Base-by-base conservation (phyloP, 2,113 vertebrate species). In the Macroglossus sobrinus region DNA sequence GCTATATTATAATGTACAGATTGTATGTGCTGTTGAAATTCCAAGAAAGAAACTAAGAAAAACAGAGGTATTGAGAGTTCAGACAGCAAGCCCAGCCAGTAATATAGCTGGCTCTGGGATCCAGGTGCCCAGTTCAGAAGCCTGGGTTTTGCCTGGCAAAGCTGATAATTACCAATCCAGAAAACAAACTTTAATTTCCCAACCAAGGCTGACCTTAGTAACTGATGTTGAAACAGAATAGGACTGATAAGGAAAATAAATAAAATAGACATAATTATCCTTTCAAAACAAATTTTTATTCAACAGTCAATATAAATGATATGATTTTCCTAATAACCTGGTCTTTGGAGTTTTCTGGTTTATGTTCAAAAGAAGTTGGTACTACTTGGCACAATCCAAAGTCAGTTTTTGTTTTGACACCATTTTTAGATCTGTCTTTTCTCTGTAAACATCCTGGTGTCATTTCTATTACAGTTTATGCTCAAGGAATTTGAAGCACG, bases 401-500 rank as follows among this genome's bases (percentile, higher is more conserved):
- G 26, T 96, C 96, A 97, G 97, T 86, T 97, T 96, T 98, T 98
- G 94, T 98, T 98, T 98, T 98, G 96, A 95, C 92, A 96, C 59
- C 98, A 96, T 96, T 98, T 97, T 97, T 33, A 0, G 94, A 98
- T 97, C 94, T 98, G 97, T 98, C 98, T 98, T 82, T 45, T 97
- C 90, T 96, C 38, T 95, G 86, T 97, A 98, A 99, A 98, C 97
- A 97, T 94, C 84, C 93, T 96, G 0, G 5, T 96, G 92, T 97
- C 97, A 24, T 98, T 98, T 98, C 95, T 98, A 28, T 98, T 98
- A 14, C 98, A 99, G 99, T 99, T 99, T 98, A 99, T 99, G 99
- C 98, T 99, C 97, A 99, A 99, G 75, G 99, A 99, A 99, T 99
- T 99, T 95, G 99, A 99, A 98, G 99, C 99, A 2, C 98, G 99